Evolutionary conservation across 1,140 invertebrate species (phyloP).

Genomic region (Tetragnatha versicolor): DNA sequence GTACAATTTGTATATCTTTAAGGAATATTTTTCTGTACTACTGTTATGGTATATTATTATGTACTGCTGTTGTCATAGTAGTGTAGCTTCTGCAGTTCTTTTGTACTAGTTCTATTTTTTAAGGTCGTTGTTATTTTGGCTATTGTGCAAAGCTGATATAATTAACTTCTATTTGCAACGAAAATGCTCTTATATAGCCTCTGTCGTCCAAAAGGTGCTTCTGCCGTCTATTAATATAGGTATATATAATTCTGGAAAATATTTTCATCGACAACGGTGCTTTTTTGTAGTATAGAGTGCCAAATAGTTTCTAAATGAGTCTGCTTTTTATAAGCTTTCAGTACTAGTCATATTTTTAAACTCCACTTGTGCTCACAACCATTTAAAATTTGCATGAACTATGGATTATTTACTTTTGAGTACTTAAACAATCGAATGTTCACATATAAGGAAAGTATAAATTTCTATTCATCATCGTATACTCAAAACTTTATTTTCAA

Average conservation of each 20-base stretch:
- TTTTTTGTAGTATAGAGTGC: slow-evolving; percentile 35
- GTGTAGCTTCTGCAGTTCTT: slow-evolving; percentile 20
- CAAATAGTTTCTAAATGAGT: slow-evolving; percentile 34
- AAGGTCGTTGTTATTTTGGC: slow-evolving; percentile 13
- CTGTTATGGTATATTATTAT: slow-evolving; percentile 16
- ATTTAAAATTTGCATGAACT: no score
- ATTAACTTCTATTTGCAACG: slow-evolving; percentile 31
- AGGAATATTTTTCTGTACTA: slow-evolving; percentile 28
- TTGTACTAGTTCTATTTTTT: slow-evolving; percentile 26
- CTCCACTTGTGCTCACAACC: no score
- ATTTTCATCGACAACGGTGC: slow-evolving; percentile 34
- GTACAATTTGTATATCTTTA: slow-evolving; percentile 10
- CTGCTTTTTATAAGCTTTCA: slow-evolving; percentile 19
- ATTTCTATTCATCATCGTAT: no score
- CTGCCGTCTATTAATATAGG: background rate
- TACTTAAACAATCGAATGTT: no score
- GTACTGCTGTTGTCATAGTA: slow-evolving; percentile 14
- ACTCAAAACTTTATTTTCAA: no score
- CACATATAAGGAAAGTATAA: no score
- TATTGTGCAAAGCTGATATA: slow-evolving; percentile 19
- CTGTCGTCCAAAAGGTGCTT: slow-evolving; percentile 44
- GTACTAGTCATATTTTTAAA: slow-evolving; percentile 26
- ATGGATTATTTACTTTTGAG: no score
- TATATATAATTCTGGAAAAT: slow-evolving; percentile 22
- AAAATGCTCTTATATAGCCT: slow-evolving; percentile 25